Evolutionary conservation across 2,113 vertebrate species (phyloP), one percentile per base, ranked within the genome.

Genomic region (rabbit (Oryctolagus cuniculus)): DNA sequence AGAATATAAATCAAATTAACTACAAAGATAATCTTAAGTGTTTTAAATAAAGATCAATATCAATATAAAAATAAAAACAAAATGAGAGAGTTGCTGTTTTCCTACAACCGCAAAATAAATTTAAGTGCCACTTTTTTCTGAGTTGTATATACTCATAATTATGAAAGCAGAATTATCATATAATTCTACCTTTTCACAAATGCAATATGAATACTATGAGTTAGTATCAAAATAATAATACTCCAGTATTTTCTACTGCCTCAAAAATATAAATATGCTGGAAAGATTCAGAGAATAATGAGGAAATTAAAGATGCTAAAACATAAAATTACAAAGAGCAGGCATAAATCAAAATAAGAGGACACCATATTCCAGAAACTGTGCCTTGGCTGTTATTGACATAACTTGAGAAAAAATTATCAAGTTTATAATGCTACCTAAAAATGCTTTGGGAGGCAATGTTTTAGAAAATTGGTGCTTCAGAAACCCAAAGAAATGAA

Each of bases 61-160:
- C 12, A 67, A 7, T 75, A 58, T 93, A 86, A 94, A 96, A 89
- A 49, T 53, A 73, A 38, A 79, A 91, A 70, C 55, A 87, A 96
- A 94, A 53, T 16, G 6, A 38, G 16, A 4, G 27, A n/a, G 3
- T 24, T 87, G 8, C 55, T 64, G 3, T 77, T 93, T 93, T 93
- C 29, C 53, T 86, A 74, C 25, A 34, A 58, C 12, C 84, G 88
- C 53, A 55, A 63, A 3, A 0, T 29, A 31, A 95, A 63, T 69
- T 72, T 82, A 77, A 87, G 34, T 22, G 58, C 53, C 51, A n/a
- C 6, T 17, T 51, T 74, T 69, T 87, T n/a, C n/a, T 22, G 69
- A 15, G 24, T 87, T 91, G 12, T 66, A 95, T 93, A 25, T 84
- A 51, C 78, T 95, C 96, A 66, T 61, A 21, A 51, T 0, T 84